phyloP scores from a whole-genome alignment of 2,797 vertebrate genomes.

The Sphenopsis melanotis region DNA sequence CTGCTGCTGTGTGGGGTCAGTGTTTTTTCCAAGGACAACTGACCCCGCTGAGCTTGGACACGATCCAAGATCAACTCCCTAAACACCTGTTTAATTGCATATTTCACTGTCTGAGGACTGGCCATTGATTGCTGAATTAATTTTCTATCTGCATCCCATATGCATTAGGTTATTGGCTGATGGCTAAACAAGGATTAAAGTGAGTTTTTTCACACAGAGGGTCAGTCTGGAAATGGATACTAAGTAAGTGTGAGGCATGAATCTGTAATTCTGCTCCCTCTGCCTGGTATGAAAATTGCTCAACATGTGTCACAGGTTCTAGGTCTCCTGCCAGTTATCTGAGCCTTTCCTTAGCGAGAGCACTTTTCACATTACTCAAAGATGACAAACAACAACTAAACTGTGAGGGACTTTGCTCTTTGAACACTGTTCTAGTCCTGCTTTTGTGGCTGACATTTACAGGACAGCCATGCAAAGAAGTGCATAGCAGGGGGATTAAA shows the following conservation, averaged over 20 bases:
- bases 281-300: conserved; percentile 45
- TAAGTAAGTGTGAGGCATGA: background rate
- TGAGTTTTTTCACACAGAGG: background rate
- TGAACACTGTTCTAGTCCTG: background rate
- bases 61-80: conserved; percentile 68
- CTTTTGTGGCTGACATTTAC: background rate
- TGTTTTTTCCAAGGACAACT: conserved; percentile 45
- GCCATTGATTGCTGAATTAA: background rate
- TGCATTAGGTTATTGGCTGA: conserved; percentile 34
- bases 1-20: conserved; percentile 65
- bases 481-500: background rate
- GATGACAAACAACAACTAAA: conserved; percentile 39
- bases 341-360: background rate
- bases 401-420: background rate
- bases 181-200: background rate
- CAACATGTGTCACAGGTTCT: conserved; percentile 57
- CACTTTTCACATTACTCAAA: conserved; percentile 9
- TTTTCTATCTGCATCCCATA: conserved; percentile 73
- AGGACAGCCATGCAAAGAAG: background rate
- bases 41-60: conserved; percentile 59
- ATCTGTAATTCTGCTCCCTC: conserved; percentile 6
- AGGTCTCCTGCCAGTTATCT: conserved; percentile 24
- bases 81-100: conserved; percentile 85
- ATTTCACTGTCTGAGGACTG: conserved; percentile 52
- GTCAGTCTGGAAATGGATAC: background rate